Percentiles rank a stretch among this genome's conserved stretches.
These are phyloP conservation scores for Herpetotheres cachinnans DNA, from an alignment of 2,113 vertebrate species.

Conservation along the genomic window DNA sequence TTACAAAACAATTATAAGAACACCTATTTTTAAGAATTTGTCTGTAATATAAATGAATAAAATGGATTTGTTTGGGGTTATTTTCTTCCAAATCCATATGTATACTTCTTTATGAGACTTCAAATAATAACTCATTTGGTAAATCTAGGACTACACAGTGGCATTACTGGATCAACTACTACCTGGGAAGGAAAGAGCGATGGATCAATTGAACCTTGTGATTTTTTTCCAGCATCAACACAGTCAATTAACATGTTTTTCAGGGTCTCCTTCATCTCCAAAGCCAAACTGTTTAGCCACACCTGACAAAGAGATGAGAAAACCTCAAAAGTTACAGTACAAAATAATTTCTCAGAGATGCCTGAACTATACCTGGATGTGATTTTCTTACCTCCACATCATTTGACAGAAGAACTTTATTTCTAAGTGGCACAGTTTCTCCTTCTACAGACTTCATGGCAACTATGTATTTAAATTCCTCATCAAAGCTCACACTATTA, in stretches of 20 bases:
- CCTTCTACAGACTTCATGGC: conserved; percentile 95
- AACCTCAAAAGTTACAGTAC: neutral
- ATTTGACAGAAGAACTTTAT: conserved; percentile 84
- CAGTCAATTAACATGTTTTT: conserved; percentile 88
- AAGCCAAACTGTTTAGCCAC: conserved; percentile 88
- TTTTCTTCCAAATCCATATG: neutral
- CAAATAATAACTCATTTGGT: neutral
- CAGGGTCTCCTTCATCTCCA: conserved; percentile 94
- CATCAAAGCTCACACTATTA: conserved; percentile 92
- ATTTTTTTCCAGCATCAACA: conserved; percentile 80
- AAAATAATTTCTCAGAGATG: neutral
- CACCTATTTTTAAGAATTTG: neutral
- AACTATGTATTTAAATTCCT: conserved; percentile 84
- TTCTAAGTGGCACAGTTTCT: conserved; percentile 89
- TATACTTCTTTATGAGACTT: neutral
- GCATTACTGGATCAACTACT: neutral
- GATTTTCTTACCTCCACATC: conserved; percentile 87
- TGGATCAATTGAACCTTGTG: conserved; percentile 83
- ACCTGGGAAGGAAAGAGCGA: conserved; percentile 93
- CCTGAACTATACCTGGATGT: neutral
- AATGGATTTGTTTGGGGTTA: neutral
- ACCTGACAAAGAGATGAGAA: conserved; percentile 71
- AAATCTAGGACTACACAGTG: neutral
- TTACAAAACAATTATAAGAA: neutral
- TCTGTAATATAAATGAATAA: neutral